Evolutionary conservation across 2,113 vertebrate species (phyloP).

Genomic region (Protobothrops flavoviridis): DNA sequence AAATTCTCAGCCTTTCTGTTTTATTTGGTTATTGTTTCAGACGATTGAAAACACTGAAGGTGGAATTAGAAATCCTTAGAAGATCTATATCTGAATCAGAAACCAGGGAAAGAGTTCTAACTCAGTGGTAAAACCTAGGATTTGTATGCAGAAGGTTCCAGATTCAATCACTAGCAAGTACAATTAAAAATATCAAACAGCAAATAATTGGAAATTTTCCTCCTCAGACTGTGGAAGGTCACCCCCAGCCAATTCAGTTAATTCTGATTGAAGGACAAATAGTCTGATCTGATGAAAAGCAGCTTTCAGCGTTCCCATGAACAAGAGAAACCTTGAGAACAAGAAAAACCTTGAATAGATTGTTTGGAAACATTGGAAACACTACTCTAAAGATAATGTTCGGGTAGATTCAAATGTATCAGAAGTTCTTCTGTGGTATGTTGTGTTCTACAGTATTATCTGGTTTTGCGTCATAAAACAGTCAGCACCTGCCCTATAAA

Average conservation of each 20-base stretch:
- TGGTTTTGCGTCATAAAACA: neutral
- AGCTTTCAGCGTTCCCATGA: neutral
- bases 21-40: neutral
- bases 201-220: neutral
- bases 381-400: neutral
- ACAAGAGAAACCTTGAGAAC: neutral
- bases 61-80: neutral
- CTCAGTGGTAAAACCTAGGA: neutral
- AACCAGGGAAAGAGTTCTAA: neutral
- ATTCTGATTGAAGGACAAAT: neutral
- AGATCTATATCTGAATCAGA: neutral
- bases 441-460: neutral
- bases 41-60: neutral
- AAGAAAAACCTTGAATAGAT: neutral
- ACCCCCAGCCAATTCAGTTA: neutral
- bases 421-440: neutral
- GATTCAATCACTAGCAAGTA: neutral
- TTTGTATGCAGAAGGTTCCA: neutral
- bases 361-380: neutral
- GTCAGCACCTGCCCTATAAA: neutral
- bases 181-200: too few species aligned
- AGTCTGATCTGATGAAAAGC: neutral
- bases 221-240: neutral
- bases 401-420: neutral
- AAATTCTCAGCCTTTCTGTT: slow-evolving; percentile 37